These are phyloP conservation scores for Steinernema feltiae DNA, from an alignment of 1,140 invertebrate genomes.

Conservation along the genomic window DNA sequence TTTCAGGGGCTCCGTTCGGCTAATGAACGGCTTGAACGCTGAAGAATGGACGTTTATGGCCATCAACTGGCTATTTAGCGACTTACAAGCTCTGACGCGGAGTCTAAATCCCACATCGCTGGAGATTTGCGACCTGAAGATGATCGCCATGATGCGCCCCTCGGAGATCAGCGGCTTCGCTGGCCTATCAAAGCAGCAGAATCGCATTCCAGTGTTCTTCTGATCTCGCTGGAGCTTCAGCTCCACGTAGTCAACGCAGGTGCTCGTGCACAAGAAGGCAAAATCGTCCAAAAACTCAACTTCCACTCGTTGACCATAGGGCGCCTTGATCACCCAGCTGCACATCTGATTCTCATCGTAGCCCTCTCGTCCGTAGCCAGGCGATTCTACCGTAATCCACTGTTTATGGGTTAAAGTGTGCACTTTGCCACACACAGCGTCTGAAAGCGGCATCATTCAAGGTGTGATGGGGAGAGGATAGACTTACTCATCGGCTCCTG, in stretches of 20 bases:
- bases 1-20: conserved; percentile 6
- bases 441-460: too few relatives aligned
- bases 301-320: conserved; percentile 36
- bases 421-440: conserved; percentile 50
- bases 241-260: conserved; percentile 53
- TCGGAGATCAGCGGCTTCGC: conserved; percentile 46
- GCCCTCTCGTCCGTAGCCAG: conserved; percentile 44
- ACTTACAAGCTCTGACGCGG: conserved; percentile 38
- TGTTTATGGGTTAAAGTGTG: conserved; percentile 22
- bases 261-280: conserved; percentile 46
- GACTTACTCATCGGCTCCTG: conserved; percentile 47
- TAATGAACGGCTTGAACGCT: conserved; percentile 21
- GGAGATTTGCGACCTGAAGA: conserved; percentile 43
- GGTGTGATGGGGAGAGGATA: too few relatives aligned
- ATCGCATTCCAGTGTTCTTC: conserved; percentile 48
- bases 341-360: conserved; percentile 49
- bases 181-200: conserved; percentile 44
- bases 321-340: conserved; percentile 46
- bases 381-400: conserved; percentile 45
- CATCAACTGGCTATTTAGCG: conserved; percentile 17
- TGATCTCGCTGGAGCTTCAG: conserved; percentile 48
- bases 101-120: conserved; percentile 49
- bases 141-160: conserved; percentile 37
- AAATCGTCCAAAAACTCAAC: conserved; percentile 54
- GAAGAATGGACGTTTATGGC: conserved; percentile 6